These are phyloP conservation scores for rat (Rattus norvegicus) DNA, from an alignment of 2,113 vertebrate species.

Conservation along the genomic window GRCr8 NC_086039.1:126670001-126670500, in stretches of 20 bases:
- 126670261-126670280: not conserved
- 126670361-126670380: not conserved
- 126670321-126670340: slow-evolving; percentile 18
- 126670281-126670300: not conserved
- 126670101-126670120: slow-evolving; percentile 10
- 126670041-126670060: slow-evolving; percentile 39
- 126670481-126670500: not conserved
- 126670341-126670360: slow-evolving; percentile 32
- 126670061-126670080: slow-evolving; percentile 47
- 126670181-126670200: slow-evolving; percentile 14
- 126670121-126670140: not conserved
- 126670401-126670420: not conserved
- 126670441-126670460: not conserved
- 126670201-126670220: not conserved
- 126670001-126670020: slow-evolving; percentile 29
- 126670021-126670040: slow-evolving; percentile 18
- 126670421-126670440: not conserved
- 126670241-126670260: not conserved
- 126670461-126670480: not conserved
- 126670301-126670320: not conserved
- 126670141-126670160: not conserved
- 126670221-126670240: slow-evolving; percentile 39
- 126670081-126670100: slow-evolving; percentile 15
- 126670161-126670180: slow-evolving; percentile 20
- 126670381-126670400: not conserved